Evolutionary conservation across 2,113 vertebrate genomes (phyloP).

Genomic region (Trogon surrucura): DNA sequence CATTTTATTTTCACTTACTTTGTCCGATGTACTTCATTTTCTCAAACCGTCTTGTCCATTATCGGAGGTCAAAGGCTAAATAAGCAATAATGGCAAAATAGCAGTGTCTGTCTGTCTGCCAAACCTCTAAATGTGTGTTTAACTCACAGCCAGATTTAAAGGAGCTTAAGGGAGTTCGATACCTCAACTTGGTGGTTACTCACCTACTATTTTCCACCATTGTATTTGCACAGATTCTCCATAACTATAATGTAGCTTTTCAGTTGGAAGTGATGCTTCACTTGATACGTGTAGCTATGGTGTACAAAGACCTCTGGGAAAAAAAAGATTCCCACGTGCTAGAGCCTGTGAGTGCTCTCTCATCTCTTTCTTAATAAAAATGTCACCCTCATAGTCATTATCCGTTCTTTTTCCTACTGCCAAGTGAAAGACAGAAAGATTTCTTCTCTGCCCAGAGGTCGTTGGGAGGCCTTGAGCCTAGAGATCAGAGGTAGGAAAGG

Average conservation of each 20-base stretch:
- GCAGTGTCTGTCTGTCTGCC: neutral
- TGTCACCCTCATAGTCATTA: neutral
- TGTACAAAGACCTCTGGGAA: neutral
- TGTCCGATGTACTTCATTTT: neutral
- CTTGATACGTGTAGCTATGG: neutral
- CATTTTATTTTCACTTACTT: neutral
- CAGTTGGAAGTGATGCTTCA: neutral
- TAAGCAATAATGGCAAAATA: neutral
- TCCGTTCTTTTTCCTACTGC: neutral
- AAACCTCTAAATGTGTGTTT: neutral
- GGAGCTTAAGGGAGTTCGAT: neutral
- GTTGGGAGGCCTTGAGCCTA: neutral
- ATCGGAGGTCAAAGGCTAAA: slow-evolving; percentile 1
- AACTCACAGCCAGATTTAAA: neutral
- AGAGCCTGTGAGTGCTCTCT: neutral
- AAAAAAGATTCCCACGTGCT: neutral
- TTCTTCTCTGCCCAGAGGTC: neutral
- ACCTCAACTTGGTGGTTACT: neutral
- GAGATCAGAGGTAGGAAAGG: neutral
- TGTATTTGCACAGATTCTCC: neutral
- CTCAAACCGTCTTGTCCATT: neutral
- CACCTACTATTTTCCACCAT: neutral
- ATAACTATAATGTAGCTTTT: neutral
- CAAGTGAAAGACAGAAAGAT: neutral
- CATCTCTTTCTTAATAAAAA: neutral